Conservation (phyloP, 2,888 invertebrate species). For the Ormyrus rosae region DNA sequence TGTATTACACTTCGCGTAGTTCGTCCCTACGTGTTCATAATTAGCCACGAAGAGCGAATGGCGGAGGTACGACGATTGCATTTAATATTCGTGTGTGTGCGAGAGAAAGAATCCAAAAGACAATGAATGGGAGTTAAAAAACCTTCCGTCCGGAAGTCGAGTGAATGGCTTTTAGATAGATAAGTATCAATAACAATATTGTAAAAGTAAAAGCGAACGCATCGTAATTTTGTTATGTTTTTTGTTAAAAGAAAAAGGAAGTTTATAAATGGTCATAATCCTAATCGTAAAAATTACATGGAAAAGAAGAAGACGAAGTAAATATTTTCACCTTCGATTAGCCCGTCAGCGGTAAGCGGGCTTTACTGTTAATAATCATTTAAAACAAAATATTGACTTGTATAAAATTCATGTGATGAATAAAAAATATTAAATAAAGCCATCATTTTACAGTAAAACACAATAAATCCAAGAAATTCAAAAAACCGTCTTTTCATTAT, state of each 20-base stretch:
- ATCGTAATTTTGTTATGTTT: slow-evolving; percentile 39
- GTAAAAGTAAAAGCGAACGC: slow-evolving; percentile 6
- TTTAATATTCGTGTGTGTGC: slow-evolving; percentile 18
- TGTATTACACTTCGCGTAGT: slow-evolving; percentile 30
- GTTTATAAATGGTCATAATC: slow-evolving; percentile 35
- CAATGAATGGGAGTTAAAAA: slow-evolving; percentile 23
- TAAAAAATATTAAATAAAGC: slow-evolving; percentile 46
- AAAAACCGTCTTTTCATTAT: no score
- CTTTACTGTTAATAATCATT: slow-evolving; percentile 44
- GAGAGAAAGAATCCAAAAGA: not conserved
- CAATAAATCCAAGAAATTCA: no score
- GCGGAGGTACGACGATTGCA: not conserved
- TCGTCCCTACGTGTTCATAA: slow-evolving; percentile 51
- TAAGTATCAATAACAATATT: slow-evolving; percentile 28
- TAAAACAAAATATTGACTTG: slow-evolving; percentile 40
- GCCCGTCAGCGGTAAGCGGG: slow-evolving; percentile 22
- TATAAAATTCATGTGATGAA: slow-evolving; percentile 51
- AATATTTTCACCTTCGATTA: slow-evolving; percentile 43
- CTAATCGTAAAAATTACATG: slow-evolving; percentile 15
- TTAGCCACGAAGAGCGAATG: slow-evolving; percentile 31
- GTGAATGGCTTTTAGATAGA: slow-evolving; percentile 24
- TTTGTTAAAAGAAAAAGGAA: slow-evolving; percentile 17
- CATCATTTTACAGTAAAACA: slow-evolving; percentile 49
- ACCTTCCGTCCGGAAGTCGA: slow-evolving; percentile 52
- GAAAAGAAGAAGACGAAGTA: slow-evolving; percentile 4